A percentile compares a stretch with the other conserved stretches of the same genome.
These are phyloP conservation scores for Zapus hudsonius DNA, from an alignment of 2,113 vertebrate genomes.

Conservation along the genomic window DNA sequence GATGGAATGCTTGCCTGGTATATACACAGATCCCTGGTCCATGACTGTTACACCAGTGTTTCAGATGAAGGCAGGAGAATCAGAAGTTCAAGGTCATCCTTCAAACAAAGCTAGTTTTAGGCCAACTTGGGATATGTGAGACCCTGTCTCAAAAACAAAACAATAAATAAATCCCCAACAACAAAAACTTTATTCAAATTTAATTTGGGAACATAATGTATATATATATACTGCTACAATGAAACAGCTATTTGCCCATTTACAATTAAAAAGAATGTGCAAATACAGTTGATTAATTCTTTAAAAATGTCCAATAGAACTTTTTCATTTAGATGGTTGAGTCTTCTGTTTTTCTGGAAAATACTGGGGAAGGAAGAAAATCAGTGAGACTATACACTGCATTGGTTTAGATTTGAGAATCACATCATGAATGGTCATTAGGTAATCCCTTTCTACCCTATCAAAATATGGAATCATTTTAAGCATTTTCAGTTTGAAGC, in stretches of 20 bases:
- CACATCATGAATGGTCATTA: background rate
- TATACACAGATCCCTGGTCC: too few species aligned
- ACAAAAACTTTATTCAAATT: background rate
- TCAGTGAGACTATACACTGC: background rate
- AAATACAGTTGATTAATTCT: constrained; percentile 4
- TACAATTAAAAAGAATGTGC: background rate
- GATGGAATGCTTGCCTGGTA: too few species aligned
- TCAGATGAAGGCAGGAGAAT: too few species aligned
- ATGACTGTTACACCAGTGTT: too few species aligned
- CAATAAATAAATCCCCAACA: too few species aligned
- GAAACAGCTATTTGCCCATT: constrained; percentile 6
- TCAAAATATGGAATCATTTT: background rate
- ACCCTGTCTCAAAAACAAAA: too few species aligned
- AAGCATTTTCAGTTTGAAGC: background rate
- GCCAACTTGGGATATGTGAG: too few species aligned
- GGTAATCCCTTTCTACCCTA: background rate
- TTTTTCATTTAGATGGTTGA: constrained; percentile 26
- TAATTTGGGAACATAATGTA: constrained; percentile 10
- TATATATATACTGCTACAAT: background rate
- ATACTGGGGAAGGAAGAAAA: background rate
- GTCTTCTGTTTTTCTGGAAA: background rate
- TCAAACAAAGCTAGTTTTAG: too few species aligned
- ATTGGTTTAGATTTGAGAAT: constrained; percentile 26
- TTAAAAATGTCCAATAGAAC: constrained; percentile 9
- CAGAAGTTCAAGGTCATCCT: too few species aligned